Evolutionary conservation across 2,113 vertebrate species (phyloP), one percentile per base, ranked within the genome.

Genomic region (Pipra filicauda): DNA sequence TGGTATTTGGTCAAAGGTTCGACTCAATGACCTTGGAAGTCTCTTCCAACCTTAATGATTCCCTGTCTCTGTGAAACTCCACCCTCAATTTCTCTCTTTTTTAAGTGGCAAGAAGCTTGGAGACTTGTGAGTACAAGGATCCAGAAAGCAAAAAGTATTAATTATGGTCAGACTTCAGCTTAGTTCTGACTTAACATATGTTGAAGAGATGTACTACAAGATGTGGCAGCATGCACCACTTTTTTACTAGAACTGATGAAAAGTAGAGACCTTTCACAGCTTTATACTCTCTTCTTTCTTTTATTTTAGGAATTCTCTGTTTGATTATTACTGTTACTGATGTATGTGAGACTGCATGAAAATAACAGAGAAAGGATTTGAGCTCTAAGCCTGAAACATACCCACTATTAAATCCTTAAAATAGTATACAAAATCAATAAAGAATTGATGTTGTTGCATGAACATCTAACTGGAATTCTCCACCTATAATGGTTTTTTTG

Each of bases 401-500:
- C 1, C 9, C 28, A 11, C 44, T 31, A 28, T 37, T 54, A 55
- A 27, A 12, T 72, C 51, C 39, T 79, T 55, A 59, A 82, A 80
- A 64, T 14, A n/a, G 3, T 11, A 31, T 7, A 10, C 7, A 48
- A 85, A 72, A 85, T 52, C 26, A 72, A 21, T 57, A 11, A 43
- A 87, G 35, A 76, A 85, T 71, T 59, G 14, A 43, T 49, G 49
- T 51, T 49, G 23, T 49, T 26, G 20, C 15, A 31, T 54, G 12
- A 90, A 16, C 13, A 16, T 14, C 8, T 20, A 31, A 39, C 12
- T 1, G 1, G 6, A 31, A 24, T 80, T 73, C 23, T 73, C 21
- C 13, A 24, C 1, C 6, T 10, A 5, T 5, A 8, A 41, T 30
- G 22, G 0, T 0, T 6, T 65, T 48, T 74, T 81, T 78, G 15